These are phyloP conservation scores for Carpatolechia fugitivella DNA, from an alignment of 2,888 invertebrate species.

Conservation along the genomic window DNA sequence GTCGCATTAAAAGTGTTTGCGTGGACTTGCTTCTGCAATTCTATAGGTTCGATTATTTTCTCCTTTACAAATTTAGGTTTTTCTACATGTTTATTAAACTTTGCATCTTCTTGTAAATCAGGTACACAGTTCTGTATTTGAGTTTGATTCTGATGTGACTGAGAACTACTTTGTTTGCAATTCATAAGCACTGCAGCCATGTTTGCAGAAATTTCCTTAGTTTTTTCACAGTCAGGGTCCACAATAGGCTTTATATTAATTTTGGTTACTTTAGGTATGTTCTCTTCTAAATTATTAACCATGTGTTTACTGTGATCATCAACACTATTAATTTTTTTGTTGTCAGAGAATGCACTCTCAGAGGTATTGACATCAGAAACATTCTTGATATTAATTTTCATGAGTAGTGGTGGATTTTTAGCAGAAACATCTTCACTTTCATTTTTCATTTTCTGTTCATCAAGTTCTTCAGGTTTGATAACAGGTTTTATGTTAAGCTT, in stretches of 20 bases:
- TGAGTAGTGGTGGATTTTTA: constrained; percentile 66
- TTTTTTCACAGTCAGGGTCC: constrained; percentile 28
- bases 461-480: constrained; percentile 61
- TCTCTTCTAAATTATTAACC: constrained; percentile 48
- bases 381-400: constrained; percentile 71
- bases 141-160: constrained; percentile 5
- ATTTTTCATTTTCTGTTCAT: constrained; percentile 37
- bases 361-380: constrained; percentile 46
- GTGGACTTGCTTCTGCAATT: too few relatives aligned
- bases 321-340: constrained; percentile 33
- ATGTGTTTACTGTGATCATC: constrained; percentile 39
- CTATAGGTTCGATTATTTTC: too few relatives aligned
- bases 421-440: constrained; percentile 41
- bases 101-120: constrained; percentile 18
- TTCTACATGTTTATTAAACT: constrained; percentile 19
- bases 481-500: constrained; percentile 75
- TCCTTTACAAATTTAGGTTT: neutral
- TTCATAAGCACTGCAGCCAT: constrained; percentile 17
- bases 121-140: constrained; percentile 35
- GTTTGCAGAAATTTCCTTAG: constrained; percentile 21
- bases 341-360: constrained; percentile 36
- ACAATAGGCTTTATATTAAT: constrained; percentile 58
- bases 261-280: constrained; percentile 43
- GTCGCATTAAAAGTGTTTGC: too few relatives aligned
- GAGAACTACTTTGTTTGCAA: constrained; percentile 17